Evolutionary conservation across 2,113 vertebrate genomes (phyloP), one percentile per base, ranked within the genome.

Genomic region (Lanius ludovicianus): DNA sequence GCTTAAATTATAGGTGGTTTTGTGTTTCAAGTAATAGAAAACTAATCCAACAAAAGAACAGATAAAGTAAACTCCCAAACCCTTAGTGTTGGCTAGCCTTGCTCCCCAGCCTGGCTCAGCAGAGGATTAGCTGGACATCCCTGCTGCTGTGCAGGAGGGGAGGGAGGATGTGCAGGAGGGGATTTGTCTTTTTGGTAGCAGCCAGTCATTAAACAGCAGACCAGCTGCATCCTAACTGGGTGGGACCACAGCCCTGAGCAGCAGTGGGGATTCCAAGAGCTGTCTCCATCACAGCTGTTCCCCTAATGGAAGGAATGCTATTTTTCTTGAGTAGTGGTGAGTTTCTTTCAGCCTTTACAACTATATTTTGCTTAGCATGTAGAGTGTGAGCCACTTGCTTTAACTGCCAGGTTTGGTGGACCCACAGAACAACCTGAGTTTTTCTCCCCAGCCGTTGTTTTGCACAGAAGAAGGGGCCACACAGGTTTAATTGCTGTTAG

Each of bases 11-110:
- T 47, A 64, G 53, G 39, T 83, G 46, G 2, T 56, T 83, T 73
- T 83, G 18, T 90, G 64, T 92, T 80, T 92, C 42, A 76, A 92
- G 76, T 80, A 69, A 76, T 13, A 73, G 35, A 56, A 93, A 83
- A 49, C 53, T 41, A 52, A 60, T 44, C 44, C 68, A 62, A 49
- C 19, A 62, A 14, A 93, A 87, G 55, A 87, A 67, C 30, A 82
- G 82, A 56, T 55, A 68, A 95, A 71, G 33, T 78, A 87, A 95
- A 46, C 35, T 35, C 46, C 27, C 9, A 7, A 62, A 76, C 37
- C 49, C 83, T 69, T 77, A 62, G 59, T 60, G 30, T 14, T 94
- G 85, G 91, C 91, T 52, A 37, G n/a, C 33, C 70, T 82, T 1
- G 7, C 62, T 93, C 55, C 42, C 30, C 1, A 7, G 63, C 31